Conservation (phyloP, 2,113 vertebrate species). For the Philantomba maxwellii region DNA sequence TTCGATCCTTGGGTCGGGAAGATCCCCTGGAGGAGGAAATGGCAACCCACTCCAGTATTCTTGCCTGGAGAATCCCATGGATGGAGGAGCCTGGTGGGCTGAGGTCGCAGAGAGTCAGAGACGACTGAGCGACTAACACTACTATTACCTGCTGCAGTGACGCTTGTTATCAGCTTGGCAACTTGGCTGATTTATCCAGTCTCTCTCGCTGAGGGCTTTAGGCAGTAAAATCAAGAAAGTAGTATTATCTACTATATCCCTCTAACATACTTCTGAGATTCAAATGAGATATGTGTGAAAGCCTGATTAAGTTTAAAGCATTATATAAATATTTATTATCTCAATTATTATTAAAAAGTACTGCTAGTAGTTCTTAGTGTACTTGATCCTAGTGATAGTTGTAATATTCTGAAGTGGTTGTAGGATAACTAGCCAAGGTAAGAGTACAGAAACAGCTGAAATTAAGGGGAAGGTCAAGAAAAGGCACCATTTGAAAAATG, state of each 20-base stretch:
- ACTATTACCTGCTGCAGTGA: background rate
- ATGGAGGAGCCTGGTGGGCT: background rate
- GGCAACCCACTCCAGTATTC: background rate
- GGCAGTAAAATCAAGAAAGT: background rate
- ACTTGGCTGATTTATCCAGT: background rate
- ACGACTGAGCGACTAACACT: fast-evolving
- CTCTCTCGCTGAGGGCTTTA: background rate
- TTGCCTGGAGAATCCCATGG: background rate
- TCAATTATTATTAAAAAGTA: background rate
- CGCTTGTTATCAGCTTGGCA: background rate
- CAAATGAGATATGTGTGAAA: background rate
- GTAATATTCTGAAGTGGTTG: background rate
- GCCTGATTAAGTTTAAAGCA: background rate
- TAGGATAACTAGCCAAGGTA: background rate
- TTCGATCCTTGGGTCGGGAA: background rate
- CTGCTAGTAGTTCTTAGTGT: background rate
- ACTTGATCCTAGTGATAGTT: background rate
- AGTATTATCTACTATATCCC: background rate
- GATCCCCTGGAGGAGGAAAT: background rate
- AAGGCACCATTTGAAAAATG: background rate
- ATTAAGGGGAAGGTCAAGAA: background rate
- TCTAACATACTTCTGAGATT: background rate
- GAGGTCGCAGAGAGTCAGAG: background rate
- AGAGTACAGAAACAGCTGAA: background rate
- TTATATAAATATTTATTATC: background rate